Evolutionary conservation across 2,113 vertebrate species (phyloP), one percentile per base, ranked within the genome.

Genomic region (Morone chrysops): DNA sequence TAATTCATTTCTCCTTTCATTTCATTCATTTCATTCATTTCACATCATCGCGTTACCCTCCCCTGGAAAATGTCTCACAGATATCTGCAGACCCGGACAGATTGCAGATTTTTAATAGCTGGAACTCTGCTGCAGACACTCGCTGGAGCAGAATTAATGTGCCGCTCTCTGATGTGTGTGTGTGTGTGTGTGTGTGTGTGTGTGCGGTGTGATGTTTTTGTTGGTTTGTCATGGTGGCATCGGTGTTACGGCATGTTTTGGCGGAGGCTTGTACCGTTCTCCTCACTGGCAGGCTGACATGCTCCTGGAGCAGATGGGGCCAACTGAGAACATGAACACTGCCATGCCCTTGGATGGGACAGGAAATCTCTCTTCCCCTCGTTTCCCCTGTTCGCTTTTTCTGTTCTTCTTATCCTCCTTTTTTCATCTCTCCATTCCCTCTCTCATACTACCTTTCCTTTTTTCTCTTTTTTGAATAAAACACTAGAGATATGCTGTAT

Each of bases 241-340:
- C 14, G 51, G 54, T 79, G 76, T 87, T 89, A 41, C 45, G 40
- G 78, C 59, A 47, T 88, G 72, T 86, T 79, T 87, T 91, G 89
- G 86, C 75, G 0, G n/a, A 56, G 50, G 53, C 63, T 48, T 22
- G 50, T 36, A 38, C 56, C 14, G 61, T 70, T 82, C 85, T 84
- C 89, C 45, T 82, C 31, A 4, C 75, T 86, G 87, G 91, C 91
- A 78, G 84, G 67, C 80, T 61, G 90, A 90, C 77, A 3, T 81
- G 75, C 81, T 92, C 81, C 90, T 88, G 85, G 43, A 92, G 81
- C 93, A 94, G 92, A 93, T 93, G 92, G 92, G 82, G 53, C 82
- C 47, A 73, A 68, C 89, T 67, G 85, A 85, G 84, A 90, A 88
- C 84, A 89, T 51, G 73, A 91, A 80, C 82, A 59, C 76, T 74